phyloP scores from a whole-genome alignment of 2,113 vertebrate genomes.

The Osmerus mordax region DNA sequence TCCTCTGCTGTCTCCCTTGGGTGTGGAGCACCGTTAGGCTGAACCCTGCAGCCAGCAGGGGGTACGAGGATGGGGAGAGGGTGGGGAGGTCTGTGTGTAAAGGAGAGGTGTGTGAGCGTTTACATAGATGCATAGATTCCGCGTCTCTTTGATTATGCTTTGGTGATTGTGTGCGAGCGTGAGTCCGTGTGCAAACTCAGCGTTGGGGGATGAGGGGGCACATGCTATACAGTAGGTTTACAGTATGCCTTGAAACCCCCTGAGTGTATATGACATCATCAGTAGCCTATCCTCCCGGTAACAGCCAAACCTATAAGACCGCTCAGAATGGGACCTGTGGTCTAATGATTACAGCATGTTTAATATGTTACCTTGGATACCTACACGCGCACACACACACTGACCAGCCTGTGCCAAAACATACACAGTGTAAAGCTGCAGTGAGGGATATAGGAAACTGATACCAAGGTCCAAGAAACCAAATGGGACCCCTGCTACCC shows the following conservation, averaged over 20 bases:
- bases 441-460: slow-evolving; percentile 14
- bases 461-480: slow-evolving; percentile 20
- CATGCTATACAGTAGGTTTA: not conserved
- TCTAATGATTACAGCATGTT: slow-evolving; percentile 37
- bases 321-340: slow-evolving; percentile 7
- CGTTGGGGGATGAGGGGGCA: not conserved
- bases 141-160: not conserved
- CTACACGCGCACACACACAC: slow-evolving; percentile 18
- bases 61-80: slow-evolving; percentile 7
- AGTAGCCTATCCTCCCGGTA: not conserved
- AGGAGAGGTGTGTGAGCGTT: not conserved
- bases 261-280: slow-evolving; percentile 13
- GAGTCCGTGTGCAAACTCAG: too few species aligned
- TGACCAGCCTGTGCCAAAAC: slow-evolving; percentile 10
- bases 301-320: not conserved
- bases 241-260: slow-evolving; percentile 21
- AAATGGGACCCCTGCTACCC: slow-evolving; percentile 28
- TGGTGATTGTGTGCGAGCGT: not conserved
- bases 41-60: slow-evolving; percentile 54
- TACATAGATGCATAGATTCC: not conserved
- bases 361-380: slow-evolving; percentile 39
- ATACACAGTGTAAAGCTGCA: not conserved
- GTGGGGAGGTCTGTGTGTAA: slow-evolving; percentile 3
- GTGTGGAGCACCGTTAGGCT: slow-evolving; percentile 49
- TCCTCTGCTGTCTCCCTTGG: slow-evolving; percentile 46